Conservation (phyloP, 2,888 invertebrate species). For the Hemithea aestivaria region DNA sequence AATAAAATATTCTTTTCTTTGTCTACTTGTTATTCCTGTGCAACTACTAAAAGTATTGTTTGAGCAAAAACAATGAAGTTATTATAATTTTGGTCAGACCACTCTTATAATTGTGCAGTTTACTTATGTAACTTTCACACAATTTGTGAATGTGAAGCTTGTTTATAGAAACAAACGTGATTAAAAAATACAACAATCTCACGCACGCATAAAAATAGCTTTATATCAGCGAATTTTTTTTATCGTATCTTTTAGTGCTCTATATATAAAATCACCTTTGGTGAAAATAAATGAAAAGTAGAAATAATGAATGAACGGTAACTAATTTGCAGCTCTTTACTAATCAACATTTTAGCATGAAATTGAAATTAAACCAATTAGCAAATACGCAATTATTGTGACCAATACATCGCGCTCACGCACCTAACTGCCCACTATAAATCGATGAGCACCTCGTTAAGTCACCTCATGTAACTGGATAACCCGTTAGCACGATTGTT, state of each 20-base stretch:
- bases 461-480: conserved; percentile 24
- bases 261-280: no score
- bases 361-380: no score
- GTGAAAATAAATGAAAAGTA: no score
- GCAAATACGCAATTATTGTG: conserved; percentile 18
- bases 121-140: conserved; percentile 32
- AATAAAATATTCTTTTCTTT: conserved; percentile 72
- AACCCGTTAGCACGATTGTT: conserved; percentile 26
- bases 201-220: no score
- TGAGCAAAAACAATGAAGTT: conserved; percentile 53
- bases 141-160: conserved; percentile 11
- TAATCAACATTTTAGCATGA: no score
- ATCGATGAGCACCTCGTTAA: conserved; percentile 23
- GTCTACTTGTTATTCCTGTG: conserved; percentile 54
- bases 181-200: no score
- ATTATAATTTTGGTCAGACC: conserved; percentile 38
- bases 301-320: no score
- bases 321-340: no score
- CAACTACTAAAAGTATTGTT: conserved; percentile 64
- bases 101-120: conserved; percentile 35
- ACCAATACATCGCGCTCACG: conserved; percentile 21
- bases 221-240: no score
- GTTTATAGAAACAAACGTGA: no score
- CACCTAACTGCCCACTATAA: conserved; percentile 12
- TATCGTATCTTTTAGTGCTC: no score